Conservation (phyloP, 1,140 invertebrate genomes). For the Papilio polytes region DNA sequence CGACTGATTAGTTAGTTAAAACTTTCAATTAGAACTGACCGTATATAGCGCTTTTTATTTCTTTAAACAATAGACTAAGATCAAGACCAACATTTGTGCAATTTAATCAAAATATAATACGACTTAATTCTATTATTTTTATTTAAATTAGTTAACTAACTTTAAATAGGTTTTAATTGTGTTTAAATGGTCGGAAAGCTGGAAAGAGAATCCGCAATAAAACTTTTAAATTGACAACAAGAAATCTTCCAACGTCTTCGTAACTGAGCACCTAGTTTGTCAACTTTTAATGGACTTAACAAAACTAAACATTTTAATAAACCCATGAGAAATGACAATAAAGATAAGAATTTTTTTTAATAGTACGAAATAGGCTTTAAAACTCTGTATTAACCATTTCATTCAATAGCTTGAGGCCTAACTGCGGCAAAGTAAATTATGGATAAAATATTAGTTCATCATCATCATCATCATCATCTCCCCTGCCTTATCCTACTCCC, state of each 20-base stretch:
- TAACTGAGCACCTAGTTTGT: constrained; percentile 7
- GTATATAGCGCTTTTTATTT: no score
- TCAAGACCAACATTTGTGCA: no score
- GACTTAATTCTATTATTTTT: not conserved
- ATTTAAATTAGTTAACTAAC: not conserved
- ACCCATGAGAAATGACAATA: not conserved
- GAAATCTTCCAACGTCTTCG: constrained; percentile 25
- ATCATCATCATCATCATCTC: no score
- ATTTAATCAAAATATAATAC: no score
- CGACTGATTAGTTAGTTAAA: no score
- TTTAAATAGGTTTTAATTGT: constrained; percentile 7
- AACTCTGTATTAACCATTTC: no score
- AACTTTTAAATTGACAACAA: constrained; percentile 22
- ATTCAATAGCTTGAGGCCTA: not conserved
- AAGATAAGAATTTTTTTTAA: not conserved
- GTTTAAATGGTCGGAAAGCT: not conserved
- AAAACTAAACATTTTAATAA: not conserved
- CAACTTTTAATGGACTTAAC: constrained; percentile 23
- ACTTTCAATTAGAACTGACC: no score
- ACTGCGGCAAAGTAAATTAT: no score
- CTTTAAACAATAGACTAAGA: no score
- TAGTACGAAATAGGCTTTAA: no score
- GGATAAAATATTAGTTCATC: no score
- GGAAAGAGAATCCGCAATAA: not conserved
- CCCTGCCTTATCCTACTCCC: no score